Base-by-base conservation (phyloP, 2,113 vertebrate genomes). In the Cnemophilus loriae region DNA sequence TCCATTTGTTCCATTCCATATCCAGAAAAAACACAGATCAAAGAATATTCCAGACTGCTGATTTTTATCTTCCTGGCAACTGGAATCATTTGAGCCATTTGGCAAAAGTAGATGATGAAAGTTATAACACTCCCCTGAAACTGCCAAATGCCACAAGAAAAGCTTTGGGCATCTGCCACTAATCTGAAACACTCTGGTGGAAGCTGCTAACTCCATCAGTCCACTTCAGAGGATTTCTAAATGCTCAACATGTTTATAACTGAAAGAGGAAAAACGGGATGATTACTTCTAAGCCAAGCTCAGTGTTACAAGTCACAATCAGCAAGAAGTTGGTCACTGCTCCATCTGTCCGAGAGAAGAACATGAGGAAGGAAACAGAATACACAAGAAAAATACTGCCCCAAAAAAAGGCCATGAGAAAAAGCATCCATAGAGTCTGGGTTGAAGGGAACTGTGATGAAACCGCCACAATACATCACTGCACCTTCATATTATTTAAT, bases 111-210 rank as follows among this genome's bases (percentile, higher is more conserved):
- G 47, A 89, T 37, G 30, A 95, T 78, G 33, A 52, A 92, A 92
- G 77, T 94, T 92, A 6, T 70, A 92, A 81, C 64, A 64, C 89
- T 91, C 89, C 15, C 41, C 81, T 84, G 73, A 89, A 96, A 92
- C 77, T 79, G 89, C 81, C 91, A 95, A 95, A 89, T 87, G 84
- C 87, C 96, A 89, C 57, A 82, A 93, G 91, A 94, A 95, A 94
- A 96, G 73, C 73, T 89, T 64, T 93, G 89, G 95, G 93, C 86
- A 89, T 71, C 91, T 95, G 91, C 77, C 87, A 87, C 84, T 89
- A 78, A 91, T 84, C 83, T 75, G 90, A 84, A 94, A 84, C 47
- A 41, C 65, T 88, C 60, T 56, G 65, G 61, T 19, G 81, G 89
- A 87, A 92, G 69, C 64, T 95, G 49, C 82, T 88, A 79, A 91